Conservation (phyloP, 2,797 vertebrate genomes). For the Astyanax mexicanus region DNA sequence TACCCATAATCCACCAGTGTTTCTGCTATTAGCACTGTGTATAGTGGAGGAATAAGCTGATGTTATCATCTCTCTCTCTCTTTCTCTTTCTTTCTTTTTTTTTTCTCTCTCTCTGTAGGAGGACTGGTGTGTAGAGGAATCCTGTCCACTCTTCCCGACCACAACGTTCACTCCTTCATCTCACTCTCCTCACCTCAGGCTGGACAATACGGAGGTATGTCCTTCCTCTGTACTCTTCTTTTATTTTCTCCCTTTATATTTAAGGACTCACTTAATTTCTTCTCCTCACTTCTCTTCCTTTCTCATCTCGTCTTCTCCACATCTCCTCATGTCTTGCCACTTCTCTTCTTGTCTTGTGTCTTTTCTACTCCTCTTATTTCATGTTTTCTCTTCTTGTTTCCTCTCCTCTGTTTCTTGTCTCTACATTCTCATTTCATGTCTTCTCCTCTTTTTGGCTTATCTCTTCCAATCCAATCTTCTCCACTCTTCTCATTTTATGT, state of each 20-base stretch:
- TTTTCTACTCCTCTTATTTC: no score
- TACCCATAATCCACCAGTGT: not conserved
- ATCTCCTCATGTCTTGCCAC: no score
- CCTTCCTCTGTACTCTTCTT: not conserved
- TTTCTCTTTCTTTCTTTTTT: not conserved
- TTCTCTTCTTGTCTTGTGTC: no score
- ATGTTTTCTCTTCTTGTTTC: not conserved
- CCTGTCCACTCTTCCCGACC: conserved; percentile 85
- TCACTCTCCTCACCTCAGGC: conserved; percentile 91
- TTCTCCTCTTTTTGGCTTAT: not conserved
- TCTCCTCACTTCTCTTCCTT: no score
- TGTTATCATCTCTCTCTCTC: not conserved
- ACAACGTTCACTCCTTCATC: conserved; percentile 91
- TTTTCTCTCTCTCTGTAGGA: conserved; percentile 69
- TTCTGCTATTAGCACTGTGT: not conserved
- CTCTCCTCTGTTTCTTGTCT: not conserved
- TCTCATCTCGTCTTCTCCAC: no score
- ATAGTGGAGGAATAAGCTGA: not conserved
- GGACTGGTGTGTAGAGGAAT: conserved; percentile 91
- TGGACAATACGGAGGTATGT: conserved; percentile 91
- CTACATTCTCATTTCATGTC: not conserved
- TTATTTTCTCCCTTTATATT: no score
- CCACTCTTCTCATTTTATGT: no score
- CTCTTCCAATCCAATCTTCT: not conserved
- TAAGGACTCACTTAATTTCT: no score